Percentiles rank a stretch among this genome's conserved stretches.
These are phyloP conservation scores for Protosalanx chinensis DNA, from an alignment of 2,797 vertebrate species.

Conservation along the genomic window DNA sequence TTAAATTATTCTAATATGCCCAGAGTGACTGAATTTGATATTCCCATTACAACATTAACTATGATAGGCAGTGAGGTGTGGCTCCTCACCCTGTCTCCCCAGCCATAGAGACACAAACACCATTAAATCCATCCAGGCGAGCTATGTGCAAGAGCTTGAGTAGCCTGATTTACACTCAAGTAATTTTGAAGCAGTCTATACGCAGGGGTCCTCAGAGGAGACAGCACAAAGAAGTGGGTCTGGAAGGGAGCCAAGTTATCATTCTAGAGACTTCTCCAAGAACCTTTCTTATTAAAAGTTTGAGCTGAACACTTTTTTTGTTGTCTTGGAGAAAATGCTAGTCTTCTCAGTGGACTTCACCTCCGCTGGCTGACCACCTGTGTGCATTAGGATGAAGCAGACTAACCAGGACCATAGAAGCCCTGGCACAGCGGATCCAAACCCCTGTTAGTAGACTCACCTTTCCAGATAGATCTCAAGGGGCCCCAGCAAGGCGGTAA, in stretches of 20 bases:
- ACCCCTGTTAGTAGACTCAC: background rate
- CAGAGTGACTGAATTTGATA: background rate
- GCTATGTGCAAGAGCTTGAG: background rate
- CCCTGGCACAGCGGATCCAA: background rate
- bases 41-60: background rate
- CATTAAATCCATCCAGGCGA: background rate
- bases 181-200: constrained; percentile 5
- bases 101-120: background rate
- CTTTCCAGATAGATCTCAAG: background rate
- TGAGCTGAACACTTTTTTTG: background rate
- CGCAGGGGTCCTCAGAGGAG: background rate
- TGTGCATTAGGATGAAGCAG: no score
- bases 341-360: background rate
- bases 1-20: background rate
- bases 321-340: background rate
- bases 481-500: background rate
- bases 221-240: background rate
- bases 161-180: constrained; percentile 1
- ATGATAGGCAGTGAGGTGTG: constrained; percentile 6
- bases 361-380: background rate
- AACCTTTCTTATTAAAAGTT: background rate
- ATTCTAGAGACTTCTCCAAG: background rate
- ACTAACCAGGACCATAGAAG: background rate
- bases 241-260: background rate
- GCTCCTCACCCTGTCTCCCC: background rate